These are phyloP conservation scores for Drosophila setosimentum DNA, from an alignment of 2,888 invertebrate genomes.

Conservation along the genomic window DNA sequence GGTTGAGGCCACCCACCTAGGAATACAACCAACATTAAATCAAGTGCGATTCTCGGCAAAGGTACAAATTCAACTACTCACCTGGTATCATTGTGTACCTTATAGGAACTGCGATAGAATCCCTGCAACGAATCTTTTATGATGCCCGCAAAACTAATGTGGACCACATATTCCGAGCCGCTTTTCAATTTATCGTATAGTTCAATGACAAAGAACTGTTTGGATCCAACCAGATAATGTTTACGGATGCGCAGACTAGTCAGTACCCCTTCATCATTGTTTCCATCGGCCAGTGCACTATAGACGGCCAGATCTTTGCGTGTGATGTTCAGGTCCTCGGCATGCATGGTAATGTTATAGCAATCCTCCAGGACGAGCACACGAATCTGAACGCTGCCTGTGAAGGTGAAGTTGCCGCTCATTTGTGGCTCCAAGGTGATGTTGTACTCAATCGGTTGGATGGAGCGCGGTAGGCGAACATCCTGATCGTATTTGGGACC, in stretches of 20 bases:
- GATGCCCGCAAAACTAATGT: slow-evolving; percentile 90
- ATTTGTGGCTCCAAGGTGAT: slow-evolving; percentile 91
- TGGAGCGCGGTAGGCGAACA: slow-evolving; percentile 89
- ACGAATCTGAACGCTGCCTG: slow-evolving; percentile 89
- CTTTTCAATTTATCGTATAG: slow-evolving; percentile 86
- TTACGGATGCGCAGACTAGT: slow-evolving; percentile 80
- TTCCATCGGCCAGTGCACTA: slow-evolving; percentile 41
- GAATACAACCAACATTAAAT: neutral
- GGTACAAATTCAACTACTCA: slow-evolving; percentile 73
- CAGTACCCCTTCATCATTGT: slow-evolving; percentile 29
- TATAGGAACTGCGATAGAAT: slow-evolving; percentile 93
- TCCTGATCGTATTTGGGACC: slow-evolving; percentile 85
- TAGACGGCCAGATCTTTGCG: slow-evolving; percentile 86
- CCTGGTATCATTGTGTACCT: slow-evolving; percentile 89
- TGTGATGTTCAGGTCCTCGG: slow-evolving; percentile 89
- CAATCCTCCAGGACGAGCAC: slow-evolving; percentile 87
- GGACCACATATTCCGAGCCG: slow-evolving; percentile 88
- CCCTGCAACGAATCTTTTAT: slow-evolving; percentile 92
- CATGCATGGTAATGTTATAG: slow-evolving; percentile 91
- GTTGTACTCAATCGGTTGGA: slow-evolving; percentile 90
- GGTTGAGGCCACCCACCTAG: slow-evolving; percentile 92
- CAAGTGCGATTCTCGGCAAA: neutral
- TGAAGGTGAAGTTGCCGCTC: slow-evolving; percentile 92
- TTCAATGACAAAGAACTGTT: slow-evolving; percentile 90
- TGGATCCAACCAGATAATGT: slow-evolving; percentile 87